Conservation (phyloP, 2,797 vertebrate species). For the Glyptemys insculpta region DNA sequence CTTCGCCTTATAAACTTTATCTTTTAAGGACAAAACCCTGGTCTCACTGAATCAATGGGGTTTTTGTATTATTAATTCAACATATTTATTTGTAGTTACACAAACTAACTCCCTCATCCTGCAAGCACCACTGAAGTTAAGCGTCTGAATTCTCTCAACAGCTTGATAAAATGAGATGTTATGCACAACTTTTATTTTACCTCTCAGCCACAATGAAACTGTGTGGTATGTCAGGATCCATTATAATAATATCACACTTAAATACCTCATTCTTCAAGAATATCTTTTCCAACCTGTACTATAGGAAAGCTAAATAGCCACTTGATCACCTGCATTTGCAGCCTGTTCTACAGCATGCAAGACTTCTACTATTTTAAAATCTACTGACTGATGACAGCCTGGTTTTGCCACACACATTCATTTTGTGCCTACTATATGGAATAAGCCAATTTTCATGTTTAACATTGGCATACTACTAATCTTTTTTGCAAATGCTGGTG, state of each 20-base stretch:
- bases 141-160: background rate
- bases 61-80: background rate
- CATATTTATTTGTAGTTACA: background rate
- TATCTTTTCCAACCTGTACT: background rate
- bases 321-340: background rate
- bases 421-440: background rate
- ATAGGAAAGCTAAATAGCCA: background rate
- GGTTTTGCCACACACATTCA: background rate
- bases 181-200: background rate
- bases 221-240: background rate
- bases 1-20: background rate
- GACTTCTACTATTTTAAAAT: background rate
- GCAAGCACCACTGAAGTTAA: background rate
- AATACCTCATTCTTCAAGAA: background rate
- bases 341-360: background rate
- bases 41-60: background rate
- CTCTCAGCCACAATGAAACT: background rate
- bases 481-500: background rate
- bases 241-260: accelerated
- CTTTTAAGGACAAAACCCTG: background rate
- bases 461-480: background rate
- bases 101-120: background rate
- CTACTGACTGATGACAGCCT: background rate
- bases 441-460: background rate
- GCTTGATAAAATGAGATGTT: background rate